Evolutionary conservation across 92 coral and sea anemone species (phyloP).

Genomic region (Pocillopora grandis): DNA sequence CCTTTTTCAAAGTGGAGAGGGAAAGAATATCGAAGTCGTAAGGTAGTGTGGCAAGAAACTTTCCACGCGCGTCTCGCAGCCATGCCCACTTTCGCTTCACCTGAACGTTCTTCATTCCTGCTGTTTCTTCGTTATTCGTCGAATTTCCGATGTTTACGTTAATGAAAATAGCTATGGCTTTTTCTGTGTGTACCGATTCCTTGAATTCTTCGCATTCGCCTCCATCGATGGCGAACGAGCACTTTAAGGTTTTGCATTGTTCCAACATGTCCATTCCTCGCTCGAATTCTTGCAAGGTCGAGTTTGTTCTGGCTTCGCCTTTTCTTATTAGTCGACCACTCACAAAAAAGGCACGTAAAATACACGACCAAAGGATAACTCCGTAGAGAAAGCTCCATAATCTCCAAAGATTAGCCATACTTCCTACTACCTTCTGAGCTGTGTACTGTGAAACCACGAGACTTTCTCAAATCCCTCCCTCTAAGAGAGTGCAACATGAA

Average conservation of each 20-base stretch:
- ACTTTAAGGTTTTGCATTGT: background rate
- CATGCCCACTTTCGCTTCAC: slow-evolving; percentile 77
- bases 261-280: background rate
- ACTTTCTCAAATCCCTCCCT: background rate
- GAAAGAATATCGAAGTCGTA: slow-evolving; percentile 97
- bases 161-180: slow-evolving; percentile 76
- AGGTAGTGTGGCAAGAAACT: slow-evolving; percentile 90
- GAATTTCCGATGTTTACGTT: slow-evolving; percentile 59
- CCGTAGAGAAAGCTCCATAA: background rate
- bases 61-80: slow-evolving; percentile 79
- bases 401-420: background rate
- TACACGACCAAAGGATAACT: background rate
- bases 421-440: background rate
- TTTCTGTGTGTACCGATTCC: slow-evolving; percentile 18
- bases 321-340: background rate
- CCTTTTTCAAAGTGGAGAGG: slow-evolving; percentile 79
- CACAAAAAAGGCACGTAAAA: background rate
- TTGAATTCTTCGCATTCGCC: slow-evolving; percentile 20
- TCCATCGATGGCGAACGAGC: slow-evolving; percentile 14
- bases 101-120: slow-evolving; percentile 17
- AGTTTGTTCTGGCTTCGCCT: background rate
- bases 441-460: background rate
- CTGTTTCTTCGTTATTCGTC: background rate
- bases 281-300: background rate
- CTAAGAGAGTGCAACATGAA: background rate